phyloP scores from a whole-genome alignment of 2,888 invertebrate genomes.

The Calliphora vomitoria region DNA sequence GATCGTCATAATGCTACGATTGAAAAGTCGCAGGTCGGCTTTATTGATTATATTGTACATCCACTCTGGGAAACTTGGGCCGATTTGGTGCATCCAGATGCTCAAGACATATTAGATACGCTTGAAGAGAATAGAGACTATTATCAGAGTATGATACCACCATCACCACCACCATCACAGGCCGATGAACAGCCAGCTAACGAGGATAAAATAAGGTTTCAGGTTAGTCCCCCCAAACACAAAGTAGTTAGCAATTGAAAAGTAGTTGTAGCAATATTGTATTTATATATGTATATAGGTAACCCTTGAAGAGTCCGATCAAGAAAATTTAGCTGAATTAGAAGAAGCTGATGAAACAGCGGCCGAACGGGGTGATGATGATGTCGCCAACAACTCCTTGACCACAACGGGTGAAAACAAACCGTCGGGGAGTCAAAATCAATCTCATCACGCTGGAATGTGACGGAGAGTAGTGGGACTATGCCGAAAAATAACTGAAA shows the following conservation, averaged over 20 bases:
- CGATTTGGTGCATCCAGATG: slow-evolving; percentile 99
- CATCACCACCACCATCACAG: slow-evolving; percentile 92
- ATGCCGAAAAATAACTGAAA: slow-evolving; percentile 95
- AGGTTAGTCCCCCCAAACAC: slow-evolving; percentile 84
- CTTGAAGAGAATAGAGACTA: slow-evolving; percentile 99
- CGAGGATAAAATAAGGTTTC: slow-evolving; percentile 90
- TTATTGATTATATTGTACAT: slow-evolving; percentile 99
- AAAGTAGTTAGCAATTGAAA: slow-evolving; percentile 76
- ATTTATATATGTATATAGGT: slow-evolving; percentile 85
- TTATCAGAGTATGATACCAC: slow-evolving; percentile 97
- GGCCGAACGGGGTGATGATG: slow-evolving; percentile 70
- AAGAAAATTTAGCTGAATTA: slow-evolving; percentile 87
- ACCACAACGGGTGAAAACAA: slow-evolving; percentile 77
- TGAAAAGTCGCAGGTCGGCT: slow-evolving; percentile 99
- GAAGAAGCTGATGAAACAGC: slow-evolving; percentile 86
- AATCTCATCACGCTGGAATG: slow-evolving; percentile 90
- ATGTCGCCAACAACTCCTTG: slow-evolving; percentile 70
- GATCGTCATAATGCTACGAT: slow-evolving; percentile 98
- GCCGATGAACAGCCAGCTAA: slow-evolving; percentile 85
- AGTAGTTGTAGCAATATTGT: neutral
- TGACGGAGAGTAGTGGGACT: slow-evolving; percentile 97
- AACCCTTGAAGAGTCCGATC: slow-evolving; percentile 91
- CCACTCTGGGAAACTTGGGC: slow-evolving; percentile 99
- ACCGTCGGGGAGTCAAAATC: slow-evolving; percentile 85
- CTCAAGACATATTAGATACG: slow-evolving; percentile 98